Evolutionary conservation across 2,888 invertebrate species (phyloP).

Genomic region (Galeruca laticollis): DNA sequence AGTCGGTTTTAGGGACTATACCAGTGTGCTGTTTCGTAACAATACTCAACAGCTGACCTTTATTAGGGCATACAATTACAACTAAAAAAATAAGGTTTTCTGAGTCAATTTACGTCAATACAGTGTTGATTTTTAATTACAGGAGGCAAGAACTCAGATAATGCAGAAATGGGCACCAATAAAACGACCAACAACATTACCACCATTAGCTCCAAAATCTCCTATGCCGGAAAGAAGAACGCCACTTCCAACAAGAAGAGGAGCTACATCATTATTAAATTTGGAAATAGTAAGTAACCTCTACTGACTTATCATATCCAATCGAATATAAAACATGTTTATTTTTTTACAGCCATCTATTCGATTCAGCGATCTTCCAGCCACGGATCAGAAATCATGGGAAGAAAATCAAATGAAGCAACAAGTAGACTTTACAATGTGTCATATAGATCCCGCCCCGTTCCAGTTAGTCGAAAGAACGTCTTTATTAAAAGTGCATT

Average conservation of each 20-base stretch:
- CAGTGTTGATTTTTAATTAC: conserved; percentile 9
- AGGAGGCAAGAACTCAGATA: conserved; percentile 41
- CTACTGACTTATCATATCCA: neutral
- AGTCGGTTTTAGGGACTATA: too few relatives aligned
- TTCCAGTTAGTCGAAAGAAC: conserved; percentile 95
- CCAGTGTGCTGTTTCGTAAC: too few relatives aligned
- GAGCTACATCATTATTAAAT: conserved; percentile 28
- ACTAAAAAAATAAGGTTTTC: too few relatives aligned
- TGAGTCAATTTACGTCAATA: neutral
- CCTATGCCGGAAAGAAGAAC: conserved; percentile 40
- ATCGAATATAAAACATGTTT: neutral
- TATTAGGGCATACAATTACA: too few relatives aligned
- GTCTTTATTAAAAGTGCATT: conserved; percentile 81
- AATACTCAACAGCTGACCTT: too few relatives aligned
- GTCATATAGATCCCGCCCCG: conserved; percentile 94
- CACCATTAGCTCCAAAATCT: conserved; percentile 37
- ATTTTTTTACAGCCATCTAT: conserved; percentile 75
- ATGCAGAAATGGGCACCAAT: conserved; percentile 43
- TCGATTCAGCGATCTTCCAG: conserved; percentile 90
- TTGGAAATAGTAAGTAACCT: conserved; percentile 41
- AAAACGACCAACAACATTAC: conserved; percentile 26
- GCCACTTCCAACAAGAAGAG: conserved; percentile 33
- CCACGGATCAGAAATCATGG: conserved; percentile 90
- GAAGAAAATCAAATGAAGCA: conserved; percentile 88
- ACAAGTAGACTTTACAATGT: conserved; percentile 78